Percentiles rank a stretch among this genome's conserved stretches.
Evolutionary conservation across 1,140 invertebrate species (phyloP).

Genomic region (Caerostris extrusa): DNA sequence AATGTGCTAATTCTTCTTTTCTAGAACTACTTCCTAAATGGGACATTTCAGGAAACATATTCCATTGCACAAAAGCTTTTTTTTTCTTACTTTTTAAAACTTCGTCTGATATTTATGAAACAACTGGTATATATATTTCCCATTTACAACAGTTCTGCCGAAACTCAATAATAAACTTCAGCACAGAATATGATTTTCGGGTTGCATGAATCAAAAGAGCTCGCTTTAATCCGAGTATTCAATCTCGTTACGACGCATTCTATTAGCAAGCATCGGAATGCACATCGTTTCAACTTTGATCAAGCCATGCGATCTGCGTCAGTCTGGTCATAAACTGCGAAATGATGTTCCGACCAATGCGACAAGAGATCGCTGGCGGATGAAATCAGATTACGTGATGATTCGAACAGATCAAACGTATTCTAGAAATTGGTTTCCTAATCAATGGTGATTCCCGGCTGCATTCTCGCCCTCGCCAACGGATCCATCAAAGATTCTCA

Average conservation of each 20-base stretch:
- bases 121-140: neutral
- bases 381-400: conserved; percentile 31
- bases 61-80: no score
- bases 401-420: conserved; percentile 12
- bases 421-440: neutral
- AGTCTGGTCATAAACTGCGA: neutral
- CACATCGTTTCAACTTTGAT: neutral
- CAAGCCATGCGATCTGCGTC: neutral
- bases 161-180: neutral
- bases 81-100: neutral
- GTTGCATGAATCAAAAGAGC: neutral
- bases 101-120: neutral
- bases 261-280: neutral
- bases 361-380: conserved; percentile 14
- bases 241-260: neutral
- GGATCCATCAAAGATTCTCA: neutral
- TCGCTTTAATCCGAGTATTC: neutral
- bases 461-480: neutral
- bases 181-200: neutral
- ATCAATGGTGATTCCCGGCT: neutral
- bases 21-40: no score
- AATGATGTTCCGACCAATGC: neutral
- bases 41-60: no score
- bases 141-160: neutral
- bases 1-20: no score